Evolutionary conservation across 2,113 vertebrate genomes (phyloP), one percentile per base, ranked within the genome.

Genomic region (Hippocampus mohnikei): DNA sequence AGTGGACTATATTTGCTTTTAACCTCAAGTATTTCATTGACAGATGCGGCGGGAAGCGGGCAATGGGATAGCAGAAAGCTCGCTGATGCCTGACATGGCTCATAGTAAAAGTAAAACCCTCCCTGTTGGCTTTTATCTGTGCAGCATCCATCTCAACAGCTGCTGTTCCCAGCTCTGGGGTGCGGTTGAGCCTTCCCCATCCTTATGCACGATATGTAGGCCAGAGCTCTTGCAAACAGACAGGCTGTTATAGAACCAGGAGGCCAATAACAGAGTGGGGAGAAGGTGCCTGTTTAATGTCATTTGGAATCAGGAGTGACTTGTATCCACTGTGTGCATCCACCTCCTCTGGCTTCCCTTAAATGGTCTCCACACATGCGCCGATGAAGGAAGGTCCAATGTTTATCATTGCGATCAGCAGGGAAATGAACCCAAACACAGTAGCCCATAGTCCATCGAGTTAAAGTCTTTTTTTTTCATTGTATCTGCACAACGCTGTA

Each of bases 101-200:
- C 73, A 76, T 63, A 80, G 84, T 77, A 82, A 82, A 85, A 86
- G 81, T 78, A 68, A 77, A 85, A 77, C 56, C 79, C 74, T 86
- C 79, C 81, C 81, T 82, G 79, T 81, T 86, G 85, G 81, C 73
- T 84, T 85, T 80, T 80, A 82, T 87, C 84, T 76, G 80, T 85
- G 85, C 81, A 85, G 86, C 81, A 81, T 87, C 88, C 80, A 79
- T 85, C 80, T 85, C 80, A 89, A 85, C 86, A 88, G 85, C 86
- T 89, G 88, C 83, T 87, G 84, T 84, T 84, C 66, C 76, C 83
- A 83, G 86, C 86, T 89, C 85, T 82, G 86, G 83, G 88, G 86
- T 88, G 85, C 88, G 86, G 88, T 83, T 88, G 86, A 88, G 82
- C 81, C 60, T 78, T 80, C 71, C 83, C 73, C 77, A 79, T 80